Percentiles rank a stretch among this genome's conserved stretches.
These are phyloP conservation scores for Cyrtorhinus lividipennis DNA, from an alignment of 1,140 invertebrate genomes.

Conservation along the genomic window DNA sequence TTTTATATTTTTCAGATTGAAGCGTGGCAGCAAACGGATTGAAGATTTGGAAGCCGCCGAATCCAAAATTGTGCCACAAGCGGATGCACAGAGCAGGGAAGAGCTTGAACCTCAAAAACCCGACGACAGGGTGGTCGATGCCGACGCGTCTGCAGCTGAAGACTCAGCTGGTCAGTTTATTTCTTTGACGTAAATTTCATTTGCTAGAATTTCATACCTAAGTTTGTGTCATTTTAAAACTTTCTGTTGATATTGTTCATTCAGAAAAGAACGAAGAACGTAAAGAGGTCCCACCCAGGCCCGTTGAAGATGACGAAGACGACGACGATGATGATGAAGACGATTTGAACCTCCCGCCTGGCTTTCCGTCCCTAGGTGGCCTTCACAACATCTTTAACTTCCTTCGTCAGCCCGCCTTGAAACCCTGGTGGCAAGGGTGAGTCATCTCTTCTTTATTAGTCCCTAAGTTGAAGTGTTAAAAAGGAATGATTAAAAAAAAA, in stretches of 20 bases:
- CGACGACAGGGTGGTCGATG: not conserved
- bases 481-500: not conserved
- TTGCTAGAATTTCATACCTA: no score
- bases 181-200: no score
- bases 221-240: no score
- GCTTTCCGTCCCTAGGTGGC: not conserved
- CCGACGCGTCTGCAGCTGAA: not conserved
- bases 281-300: no score
- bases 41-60: not conserved
- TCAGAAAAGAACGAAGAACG: no score
- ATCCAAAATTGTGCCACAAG: not conserved
- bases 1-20: no score
- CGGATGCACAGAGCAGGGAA: not conserved
- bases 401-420: conserved; percentile 12
- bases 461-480: not conserved
- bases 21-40: not conserved
- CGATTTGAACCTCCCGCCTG: no score
- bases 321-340: conserved; percentile 7
- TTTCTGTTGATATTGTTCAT: no score
- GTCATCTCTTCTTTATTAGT: conserved; percentile 7
- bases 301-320: conserved; percentile 8
- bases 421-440: conserved; percentile 22
- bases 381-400: conserved; percentile 12
- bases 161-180: not conserved
- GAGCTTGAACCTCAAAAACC: not conserved